Base-by-base conservation (phyloP, 2,888 invertebrate genomes). In the Calameuta pallipes region DNA sequence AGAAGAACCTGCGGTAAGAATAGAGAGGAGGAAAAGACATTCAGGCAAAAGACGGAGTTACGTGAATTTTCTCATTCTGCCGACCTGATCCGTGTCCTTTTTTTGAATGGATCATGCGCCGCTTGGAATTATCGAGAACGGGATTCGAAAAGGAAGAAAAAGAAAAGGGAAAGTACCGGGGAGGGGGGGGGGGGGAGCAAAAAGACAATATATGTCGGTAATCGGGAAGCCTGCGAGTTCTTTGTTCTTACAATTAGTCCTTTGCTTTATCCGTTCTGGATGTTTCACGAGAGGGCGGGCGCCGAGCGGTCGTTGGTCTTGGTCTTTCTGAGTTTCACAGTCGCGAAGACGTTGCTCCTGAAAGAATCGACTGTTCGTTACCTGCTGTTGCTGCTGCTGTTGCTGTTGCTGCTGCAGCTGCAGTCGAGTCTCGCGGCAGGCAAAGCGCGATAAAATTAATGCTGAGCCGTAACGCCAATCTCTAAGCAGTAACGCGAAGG, bases 281-380 rank as follows among this genome's bases (percentile, higher is more conserved):
- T 82, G 76, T 78, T 76, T 81, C 88, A 91, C 89, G 89, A 91
- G 81, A 91, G 85, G 68, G 96, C 94, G 85, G 97, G 96, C 86
- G 96, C 96, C 85, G 96, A 96, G 87, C 97, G 95, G 92, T 97
- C 97, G 92, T 96, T 96, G 90, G 97, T 96, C 93, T 96, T 95
- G 89, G 96, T 95, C 93, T 96, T 97, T 92, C 97, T 94, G 91
- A 97, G 94, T 93, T 97, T 97, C 91, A 97, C 96, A 82, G 97
- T 97, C 81, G 97, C 97, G 91, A 97, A 97, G 92, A 96, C 95
- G 92, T 96, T 97, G 89, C 95, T 95, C 94, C 97, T 97, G 95
- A 87, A 90, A 90, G 85, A 87, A 88, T 82, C 82, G 70, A 33
- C 70, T 30, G 15, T 30, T 70, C 70, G 70, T 30, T 33, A 70